Evolutionary conservation across 2,113 vertebrate genomes (phyloP).

Genomic region (Sinocyclocheilus maitianheensis): DNA sequence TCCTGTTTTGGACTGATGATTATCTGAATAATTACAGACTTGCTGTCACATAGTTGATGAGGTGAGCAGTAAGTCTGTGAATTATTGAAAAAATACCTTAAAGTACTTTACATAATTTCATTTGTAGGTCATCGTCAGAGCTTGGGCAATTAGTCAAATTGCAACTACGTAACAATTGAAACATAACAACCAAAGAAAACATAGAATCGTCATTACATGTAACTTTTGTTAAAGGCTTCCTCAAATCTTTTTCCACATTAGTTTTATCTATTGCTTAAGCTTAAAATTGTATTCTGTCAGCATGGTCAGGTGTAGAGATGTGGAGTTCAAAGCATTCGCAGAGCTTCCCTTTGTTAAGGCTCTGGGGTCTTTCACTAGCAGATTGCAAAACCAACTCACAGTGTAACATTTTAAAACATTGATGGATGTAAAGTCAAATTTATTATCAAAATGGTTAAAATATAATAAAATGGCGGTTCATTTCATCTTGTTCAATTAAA

Average conservation of each 20-base stretch:
- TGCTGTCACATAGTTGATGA: neutral
- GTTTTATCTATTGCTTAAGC: constrained; percentile 8
- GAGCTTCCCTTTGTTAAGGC: constrained; percentile 17
- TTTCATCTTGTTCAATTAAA: constrained; percentile 7
- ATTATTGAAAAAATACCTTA: neutral
- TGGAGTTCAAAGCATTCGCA: neutral
- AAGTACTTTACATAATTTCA: neutral
- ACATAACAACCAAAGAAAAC: neutral
- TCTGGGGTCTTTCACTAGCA: constrained; percentile 3
- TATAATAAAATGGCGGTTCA: neutral
- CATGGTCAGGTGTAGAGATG: constrained; percentile 20
- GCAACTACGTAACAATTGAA: neutral
- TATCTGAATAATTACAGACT: neutral
- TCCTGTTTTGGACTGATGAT: neutral
- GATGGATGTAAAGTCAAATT: neutral
- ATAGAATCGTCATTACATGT: neutral
- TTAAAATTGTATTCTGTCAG: constrained; percentile 7
- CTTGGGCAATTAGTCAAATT: neutral
- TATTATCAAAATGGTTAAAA: neutral
- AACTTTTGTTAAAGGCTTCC: neutral
- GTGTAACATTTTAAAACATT: neutral
- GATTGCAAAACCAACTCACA: neutral
- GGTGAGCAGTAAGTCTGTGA: neutral
- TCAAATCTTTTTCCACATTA: neutral
- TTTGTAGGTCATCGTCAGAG: neutral